Evolutionary conservation across 2,113 vertebrate species (phyloP), one percentile per base, ranked within the genome.

Genomic region (Fregetta grallaria): DNA sequence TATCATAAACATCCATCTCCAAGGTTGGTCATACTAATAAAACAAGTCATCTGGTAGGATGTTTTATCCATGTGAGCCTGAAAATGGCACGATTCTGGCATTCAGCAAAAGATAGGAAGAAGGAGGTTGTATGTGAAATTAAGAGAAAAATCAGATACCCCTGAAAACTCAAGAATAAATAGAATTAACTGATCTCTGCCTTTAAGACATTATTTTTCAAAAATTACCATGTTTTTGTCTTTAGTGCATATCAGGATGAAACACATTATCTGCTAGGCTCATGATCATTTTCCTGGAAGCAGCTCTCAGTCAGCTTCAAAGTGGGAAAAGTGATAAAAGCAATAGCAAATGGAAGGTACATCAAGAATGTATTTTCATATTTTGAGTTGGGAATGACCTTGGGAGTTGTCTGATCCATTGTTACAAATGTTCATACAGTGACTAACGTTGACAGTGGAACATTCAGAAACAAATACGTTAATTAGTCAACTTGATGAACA

Each of bases 331-430:
- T 10, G 53, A 61, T 49, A 76, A 52, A 65, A 72, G 58, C 19
- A 25, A 40, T 1, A 83, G 32, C 45, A 86, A 95, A 47, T 34
- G n/a, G 74, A 21, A 88, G 86, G 45, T 2, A 53, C 74, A 82
- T 72, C 34, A 23, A 50, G 80, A 81, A 88, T 2, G 25, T 82
- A 11, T 83, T 86, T 83, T 90, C 20, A 2, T 29, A 3, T 65
- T 86, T 68, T 30, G 71, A 63, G 80, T 4, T 91, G 80, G 91
- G 83, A 95, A 91, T 82, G 94, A 87, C 84, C 96, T 94, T 95
- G 92, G 86, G 94, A 90, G 95, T 96, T 94, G 89, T 86, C 89
- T 68, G 94, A 56, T 80, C 22, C 90, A 88, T 81, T 91, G 86
- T 92, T 97, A 72, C 89, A 86, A 38, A n/a, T 25, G 0, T 13